phyloP scores from a whole-genome alignment of 2,113 vertebrate species.

The Notarius quadriscutis region DNA sequence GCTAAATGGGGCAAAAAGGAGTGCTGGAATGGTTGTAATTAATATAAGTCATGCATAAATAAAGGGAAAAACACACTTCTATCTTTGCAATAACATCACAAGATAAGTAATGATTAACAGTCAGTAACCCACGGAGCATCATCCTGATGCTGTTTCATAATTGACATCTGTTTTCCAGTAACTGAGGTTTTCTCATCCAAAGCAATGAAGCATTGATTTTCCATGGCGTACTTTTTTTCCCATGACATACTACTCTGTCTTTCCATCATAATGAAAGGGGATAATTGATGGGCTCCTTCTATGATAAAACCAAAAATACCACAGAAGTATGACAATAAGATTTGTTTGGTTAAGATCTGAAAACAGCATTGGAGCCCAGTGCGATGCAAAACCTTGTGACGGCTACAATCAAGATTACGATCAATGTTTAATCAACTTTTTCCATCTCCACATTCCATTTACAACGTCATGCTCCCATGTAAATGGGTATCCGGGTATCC shows the following conservation, averaged over 20 bases:
- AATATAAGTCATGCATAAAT: background rate
- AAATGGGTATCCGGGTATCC: background rate
- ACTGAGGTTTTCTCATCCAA: background rate
- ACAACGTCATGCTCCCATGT: background rate
- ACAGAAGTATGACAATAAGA: background rate
- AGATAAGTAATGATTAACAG: constrained; percentile 11
- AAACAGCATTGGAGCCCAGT: background rate
- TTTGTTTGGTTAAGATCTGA: background rate
- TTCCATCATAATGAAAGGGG: background rate
- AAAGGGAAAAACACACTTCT: background rate
- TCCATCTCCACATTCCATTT: background rate
- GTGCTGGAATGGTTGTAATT: background rate
- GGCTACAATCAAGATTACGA: background rate
- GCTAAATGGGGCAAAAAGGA: background rate
- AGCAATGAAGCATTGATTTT: constrained; percentile 18
- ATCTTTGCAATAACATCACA: constrained; percentile 5
- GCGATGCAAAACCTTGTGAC: background rate
- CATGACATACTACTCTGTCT: background rate
- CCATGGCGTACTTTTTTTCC: background rate
- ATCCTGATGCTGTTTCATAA: background rate
- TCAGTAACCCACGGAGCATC: background rate
- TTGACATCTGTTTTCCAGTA: background rate
- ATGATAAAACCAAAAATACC: constrained; percentile 1
- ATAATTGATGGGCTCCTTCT: background rate
- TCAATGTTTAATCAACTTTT: constrained; percentile 5